These are phyloP conservation scores for Ornithorhynchus anatinus DNA, from an alignment of 2,113 vertebrate species.

Conservation along the genomic window DNA sequence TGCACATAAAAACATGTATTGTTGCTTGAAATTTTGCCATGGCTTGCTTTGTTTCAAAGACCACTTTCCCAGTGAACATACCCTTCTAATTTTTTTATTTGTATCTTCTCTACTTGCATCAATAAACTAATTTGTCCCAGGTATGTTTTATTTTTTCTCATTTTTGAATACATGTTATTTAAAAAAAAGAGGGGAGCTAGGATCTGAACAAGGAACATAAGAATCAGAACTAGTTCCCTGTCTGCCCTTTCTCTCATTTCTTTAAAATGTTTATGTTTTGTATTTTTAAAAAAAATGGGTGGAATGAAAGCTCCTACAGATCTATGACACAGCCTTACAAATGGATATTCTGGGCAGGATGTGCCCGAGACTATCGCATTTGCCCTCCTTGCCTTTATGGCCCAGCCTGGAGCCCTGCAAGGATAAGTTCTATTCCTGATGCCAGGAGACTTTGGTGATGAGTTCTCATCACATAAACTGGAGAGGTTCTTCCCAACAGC, in stretches of 20 bases:
- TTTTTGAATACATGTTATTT: constrained; percentile 27
- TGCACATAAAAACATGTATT: not conserved
- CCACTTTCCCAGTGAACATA: not conserved
- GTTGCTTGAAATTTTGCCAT: constrained; percentile 2
- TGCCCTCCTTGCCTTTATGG: too few species aligned
- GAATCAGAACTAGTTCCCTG: too few species aligned
- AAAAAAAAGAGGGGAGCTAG: constrained; percentile 9
- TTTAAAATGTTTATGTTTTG: not conserved
- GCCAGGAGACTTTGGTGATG: too few species aligned
- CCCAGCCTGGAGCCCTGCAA: too few species aligned
- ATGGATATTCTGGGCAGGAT: too few species aligned
- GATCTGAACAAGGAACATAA: not conserved
- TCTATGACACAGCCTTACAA: too few species aligned
- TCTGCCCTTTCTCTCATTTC: too few species aligned
- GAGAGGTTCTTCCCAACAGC: too few species aligned
- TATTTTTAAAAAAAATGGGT: not conserved
- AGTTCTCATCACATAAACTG: too few species aligned
- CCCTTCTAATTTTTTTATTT: not conserved
- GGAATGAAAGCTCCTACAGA: too few species aligned
- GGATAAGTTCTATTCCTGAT: too few species aligned
- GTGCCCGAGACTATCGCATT: too few species aligned
- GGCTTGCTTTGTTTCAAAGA: constrained; percentile 17
- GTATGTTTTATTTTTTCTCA: constrained; percentile 43
- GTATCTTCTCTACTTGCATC: constrained; percentile 37
- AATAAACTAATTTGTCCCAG: constrained; percentile 44